phyloP scores from a whole-genome alignment of 2,888 invertebrate species.

The Hyalella azteca region DNA sequence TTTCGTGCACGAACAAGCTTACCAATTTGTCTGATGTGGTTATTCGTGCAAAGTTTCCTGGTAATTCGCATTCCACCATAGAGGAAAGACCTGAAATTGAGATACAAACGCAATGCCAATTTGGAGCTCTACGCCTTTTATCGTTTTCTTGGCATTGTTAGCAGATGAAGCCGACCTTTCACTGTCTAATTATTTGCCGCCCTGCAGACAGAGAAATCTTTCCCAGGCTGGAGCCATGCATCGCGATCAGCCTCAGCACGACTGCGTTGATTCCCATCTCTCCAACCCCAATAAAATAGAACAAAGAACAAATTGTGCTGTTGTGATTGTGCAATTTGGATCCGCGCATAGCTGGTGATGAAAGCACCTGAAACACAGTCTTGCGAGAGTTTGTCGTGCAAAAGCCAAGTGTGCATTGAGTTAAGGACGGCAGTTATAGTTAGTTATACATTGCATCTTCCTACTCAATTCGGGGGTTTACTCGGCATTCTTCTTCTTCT shows the following conservation, averaged over 20 bases:
- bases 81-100: neutral
- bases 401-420: too few species aligned
- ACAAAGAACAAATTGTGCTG: conserved; percentile 32
- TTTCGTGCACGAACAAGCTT: too few species aligned
- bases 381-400: neutral
- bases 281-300: neutral
- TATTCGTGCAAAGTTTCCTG: too few species aligned
- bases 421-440: too few species aligned
- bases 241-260: conserved; percentile 20
- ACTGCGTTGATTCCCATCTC: conserved; percentile 14
- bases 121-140: conserved; percentile 6
- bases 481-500: too few species aligned
- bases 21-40: too few species aligned
- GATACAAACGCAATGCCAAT: conserved; percentile 12
- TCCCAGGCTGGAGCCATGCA: conserved; percentile 32
- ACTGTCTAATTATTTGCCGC: conserved; percentile 33
- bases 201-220: conserved; percentile 18
- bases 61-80: too few species aligned
- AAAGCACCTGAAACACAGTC: neutral
- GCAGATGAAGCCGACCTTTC: conserved; percentile 17
- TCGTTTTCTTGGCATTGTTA: conserved; percentile 16
- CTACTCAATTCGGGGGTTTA: too few species aligned
- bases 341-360: neutral
- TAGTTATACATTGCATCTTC: too few species aligned
- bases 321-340: conserved; percentile 12